phyloP scores from a whole-genome alignment of 1,140 invertebrate genomes.

The Zelostemma sp. region DNA sequence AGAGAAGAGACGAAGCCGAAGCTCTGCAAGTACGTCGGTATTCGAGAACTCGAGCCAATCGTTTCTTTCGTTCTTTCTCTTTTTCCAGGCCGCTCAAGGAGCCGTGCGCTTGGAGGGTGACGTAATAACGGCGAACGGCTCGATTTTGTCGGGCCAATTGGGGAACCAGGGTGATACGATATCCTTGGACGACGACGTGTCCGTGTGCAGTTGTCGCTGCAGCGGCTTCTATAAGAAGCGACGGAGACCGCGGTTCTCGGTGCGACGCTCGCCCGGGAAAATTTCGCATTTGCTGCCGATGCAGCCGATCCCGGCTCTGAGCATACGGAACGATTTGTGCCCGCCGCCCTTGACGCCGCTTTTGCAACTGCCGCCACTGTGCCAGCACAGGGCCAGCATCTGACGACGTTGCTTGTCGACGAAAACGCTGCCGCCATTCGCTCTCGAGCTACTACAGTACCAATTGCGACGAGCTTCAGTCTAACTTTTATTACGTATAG shows the following conservation, averaged over 20 bases:
- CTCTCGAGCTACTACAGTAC: constrained; percentile 52
- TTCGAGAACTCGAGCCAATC: too few species aligned
- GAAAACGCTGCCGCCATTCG: constrained; percentile 50
- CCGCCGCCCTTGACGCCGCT: constrained; percentile 66
- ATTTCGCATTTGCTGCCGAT: constrained; percentile 79
- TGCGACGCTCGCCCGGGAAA: constrained; percentile 80
- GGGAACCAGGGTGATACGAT: constrained; percentile 72
- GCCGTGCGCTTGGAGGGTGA: constrained; percentile 94
- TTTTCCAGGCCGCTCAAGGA: constrained; percentile 82
- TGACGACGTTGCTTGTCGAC: constrained; percentile 59
- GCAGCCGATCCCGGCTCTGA: constrained; percentile 72
- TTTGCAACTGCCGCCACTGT: constrained; percentile 69
- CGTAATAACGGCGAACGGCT: constrained; percentile 92
- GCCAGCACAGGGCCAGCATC: constrained; percentile 74
- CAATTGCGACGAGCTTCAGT: constrained; percentile 60
- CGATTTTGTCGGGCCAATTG: constrained; percentile 80
- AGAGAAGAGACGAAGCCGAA: constrained; percentile 95
- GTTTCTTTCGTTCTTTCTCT: neutral
- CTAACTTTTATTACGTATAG: constrained; percentile 42
- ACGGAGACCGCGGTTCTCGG: constrained; percentile 76
- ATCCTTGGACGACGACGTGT: constrained; percentile 80
- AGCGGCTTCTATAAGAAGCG: constrained; percentile 77
- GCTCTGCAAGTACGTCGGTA: constrained; percentile 79
- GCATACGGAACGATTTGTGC: constrained; percentile 66
- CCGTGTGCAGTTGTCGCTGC: constrained; percentile 88